Percentiles rank a stretch among this genome's conserved stretches.
phyloP scores from a whole-genome alignment of 2,113 vertebrate genomes.

The Mesitornis unicolor region DNA sequence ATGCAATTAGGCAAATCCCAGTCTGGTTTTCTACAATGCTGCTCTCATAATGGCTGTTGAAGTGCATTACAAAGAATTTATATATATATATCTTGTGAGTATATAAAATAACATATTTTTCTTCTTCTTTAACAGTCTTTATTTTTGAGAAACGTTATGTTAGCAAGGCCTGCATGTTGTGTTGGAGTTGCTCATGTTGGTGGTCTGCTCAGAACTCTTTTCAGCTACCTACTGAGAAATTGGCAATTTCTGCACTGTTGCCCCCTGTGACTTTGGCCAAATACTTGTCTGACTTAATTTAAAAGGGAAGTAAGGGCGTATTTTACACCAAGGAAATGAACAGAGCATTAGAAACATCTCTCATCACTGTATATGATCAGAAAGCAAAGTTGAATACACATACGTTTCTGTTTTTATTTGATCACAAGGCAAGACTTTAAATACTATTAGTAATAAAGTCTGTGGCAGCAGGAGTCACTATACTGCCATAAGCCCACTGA shows the following conservation, averaged over 20 bases:
- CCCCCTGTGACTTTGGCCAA: not conserved
- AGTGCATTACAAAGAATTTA: not conserved
- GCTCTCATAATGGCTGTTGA: not conserved
- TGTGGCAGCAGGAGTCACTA: not conserved
- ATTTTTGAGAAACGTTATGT: not conserved
- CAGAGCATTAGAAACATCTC: not conserved
- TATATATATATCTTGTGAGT: not conserved
- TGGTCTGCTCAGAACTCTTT: not conserved
- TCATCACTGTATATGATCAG: not conserved
- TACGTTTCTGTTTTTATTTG: not conserved
- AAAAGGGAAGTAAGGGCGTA: not conserved
- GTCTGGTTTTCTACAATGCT: not conserved
- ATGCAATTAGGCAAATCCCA: not conserved
- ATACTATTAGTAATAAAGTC: not conserved
- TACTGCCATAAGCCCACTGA: not conserved
- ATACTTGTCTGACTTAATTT: constrained; percentile 4
- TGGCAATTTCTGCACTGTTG: not conserved
- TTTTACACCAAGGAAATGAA: not conserved
- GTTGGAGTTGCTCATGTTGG: not conserved
- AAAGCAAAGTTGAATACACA: not conserved
- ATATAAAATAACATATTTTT: not conserved
- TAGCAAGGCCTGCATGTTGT: not conserved
- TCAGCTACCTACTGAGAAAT: not conserved
- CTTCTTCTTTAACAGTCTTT: not conserved
- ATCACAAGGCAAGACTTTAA: not conserved